Evolutionary conservation across 2,888 invertebrate species (phyloP), one percentile per base, ranked within the genome.

Genomic region (Crocallis elinguaria): DNA sequence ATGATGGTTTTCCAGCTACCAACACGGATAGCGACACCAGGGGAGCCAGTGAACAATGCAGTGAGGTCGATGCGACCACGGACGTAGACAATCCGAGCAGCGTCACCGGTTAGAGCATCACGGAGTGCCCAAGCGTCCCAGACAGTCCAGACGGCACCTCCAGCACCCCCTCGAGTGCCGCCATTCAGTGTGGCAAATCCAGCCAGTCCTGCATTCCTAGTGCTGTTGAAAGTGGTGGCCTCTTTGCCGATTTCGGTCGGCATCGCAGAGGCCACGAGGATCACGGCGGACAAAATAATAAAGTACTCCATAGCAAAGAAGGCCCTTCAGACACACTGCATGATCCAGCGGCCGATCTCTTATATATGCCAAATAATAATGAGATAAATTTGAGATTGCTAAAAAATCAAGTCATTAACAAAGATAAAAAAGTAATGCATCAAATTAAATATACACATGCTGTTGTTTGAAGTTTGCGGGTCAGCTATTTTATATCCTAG

Each of bases 111-210:
- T 16, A 61, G 2, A 6, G 59, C 61, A 14, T 54, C 52, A 3
- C 55, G 39, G 13, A 64, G 44, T 3, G 58, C 58, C 27, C 32
- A 59, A 12, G 55, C 17, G 43, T 57, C 58, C 41, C 48, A 46
- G 6, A 64, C 61, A 14, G 57, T 61, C 50, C 48, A 45, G 9
- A 41, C 25, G 29, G 60, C 41, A n/a, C 63, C 63, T 6, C 57
- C 49, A 9, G 13, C 21, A 13, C 63, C 63, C 1, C 63, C 63
- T 2, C 7, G 16, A 19, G 62, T 62, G 42, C 57, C 52, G 1
- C 43, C 43, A 13, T 42, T 48, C 37, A 43, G 33, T 16, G 42
- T 42, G 13, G 50, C 57, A 11, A 54, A 54, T 7, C 60, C 57
- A 3, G 13, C 17, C 17, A n/a, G 35, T 9, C 35, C 35, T 19